These are phyloP conservation scores for zebrafish (Danio rerio) DNA, from an alignment of 2,113 vertebrate species.

Conservation along the genomic window GRCz12tu NC_133189.1:4691001-4691500, in stretches of 20 bases:
- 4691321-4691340: conserved; percentile 53
- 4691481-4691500: conserved; percentile 26
- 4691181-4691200: too few relatives aligned
- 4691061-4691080: too few relatives aligned
- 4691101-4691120: not conserved
- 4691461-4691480: conserved; percentile 46
- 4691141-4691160: not conserved
- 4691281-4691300: not conserved
- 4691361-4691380: conserved; percentile 84
- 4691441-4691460: conserved; percentile 67
- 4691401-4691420: conserved; percentile 91
- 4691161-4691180: not conserved
- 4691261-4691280: too few relatives aligned
- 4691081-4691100: not conserved
- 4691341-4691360: conserved; percentile 65
- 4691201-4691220: not conserved
- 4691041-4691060: too few relatives aligned
- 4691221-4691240: not conserved
- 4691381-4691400: conserved; percentile 94
- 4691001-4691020: too few relatives aligned
- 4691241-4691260: too few relatives aligned
- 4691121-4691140: not conserved
- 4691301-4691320: not conserved
- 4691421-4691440: conserved; percentile 74
- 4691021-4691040: too few relatives aligned